Base-by-base conservation (phyloP, 2,113 vertebrate genomes). In the Pachypanchax playfairii region DNA sequence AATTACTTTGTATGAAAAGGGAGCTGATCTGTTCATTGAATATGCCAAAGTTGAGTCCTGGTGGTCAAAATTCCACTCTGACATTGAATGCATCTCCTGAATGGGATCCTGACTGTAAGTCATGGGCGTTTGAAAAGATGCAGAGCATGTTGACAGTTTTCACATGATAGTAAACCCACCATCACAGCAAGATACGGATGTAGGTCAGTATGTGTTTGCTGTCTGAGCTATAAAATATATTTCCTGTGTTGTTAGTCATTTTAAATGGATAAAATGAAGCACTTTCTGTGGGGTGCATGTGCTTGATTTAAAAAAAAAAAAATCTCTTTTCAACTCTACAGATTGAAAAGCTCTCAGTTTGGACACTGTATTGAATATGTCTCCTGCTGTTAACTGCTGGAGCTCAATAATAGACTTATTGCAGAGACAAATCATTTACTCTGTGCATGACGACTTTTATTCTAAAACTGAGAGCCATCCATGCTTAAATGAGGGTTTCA, bases 361-460 rank as follows among this genome's bases (percentile, higher is more conserved):
- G 64, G 61, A 39, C 67, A 29, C 46, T 60, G 52, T 72, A 61
- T 68, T 75, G 51, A 50, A 78, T 62, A 24, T 21, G 11, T 57
- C 48, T 52, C 62, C 60, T 64, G 72, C 43, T 68, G 52, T 73
- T 76, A 75, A 65, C 80, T 35, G 39, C 52, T 64, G 35, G 48
- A 51, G 43, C 28, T 54, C 65, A 70, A 80, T 77, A 73, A 77
- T 39, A 70, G 48, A 54, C 44, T 73, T 63, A 62, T 56, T 41
- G 50, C 22, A 55, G 33, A 70, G 33, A 41, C 41, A 42, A 31
- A 41, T 17, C 41, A 31, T 67, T 59, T 60, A 41, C 49, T 53
- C 33, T 33, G 41, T 70, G 62, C 18, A 39, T 63, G 62, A 50
- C 44, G 57, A 13, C 68, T 7, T 56, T 26, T 50, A 71, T 52